phyloP scores from a whole-genome alignment of 1,140 invertebrate genomes.

The Temnothorax curvispinosus region DNA sequence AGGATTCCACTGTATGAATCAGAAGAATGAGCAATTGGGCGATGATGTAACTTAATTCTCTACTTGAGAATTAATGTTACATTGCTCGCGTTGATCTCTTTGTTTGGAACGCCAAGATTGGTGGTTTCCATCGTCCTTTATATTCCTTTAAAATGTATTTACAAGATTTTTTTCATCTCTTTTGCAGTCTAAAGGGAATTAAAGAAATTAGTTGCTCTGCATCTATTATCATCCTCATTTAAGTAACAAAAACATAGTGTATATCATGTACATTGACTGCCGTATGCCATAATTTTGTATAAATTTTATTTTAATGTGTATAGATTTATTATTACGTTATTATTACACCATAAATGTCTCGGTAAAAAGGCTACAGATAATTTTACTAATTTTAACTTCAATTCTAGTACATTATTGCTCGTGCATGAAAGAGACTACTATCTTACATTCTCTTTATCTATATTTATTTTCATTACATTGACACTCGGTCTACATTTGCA shows the following conservation, averaged over 20 bases:
- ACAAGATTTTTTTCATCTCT: not conserved
- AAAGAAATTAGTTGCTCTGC: not conserved
- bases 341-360: not conserved
- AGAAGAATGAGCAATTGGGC: not conserved
- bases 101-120: not conserved
- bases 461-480: conserved; percentile 16
- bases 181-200: not conserved
- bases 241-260: conserved; percentile 26
- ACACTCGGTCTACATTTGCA: not conserved
- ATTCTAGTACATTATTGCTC: not conserved
- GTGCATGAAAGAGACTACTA: not conserved
- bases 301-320: conserved; percentile 38
- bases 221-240: not conserved
- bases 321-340: not conserved
- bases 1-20: not conserved
- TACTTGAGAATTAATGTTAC: not conserved
- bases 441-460: not conserved
- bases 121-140: conserved; percentile 3
- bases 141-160: conserved; percentile 8
- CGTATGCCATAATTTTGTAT: conserved; percentile 37
- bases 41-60: conserved; percentile 22
- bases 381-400: conserved; percentile 3
- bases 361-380: conserved; percentile 10
- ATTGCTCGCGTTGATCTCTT: conserved; percentile 35
- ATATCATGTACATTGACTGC: not conserved